These are phyloP conservation scores for Corydoras maculifer DNA, from an alignment of 2,113 vertebrate species.

Conservation along the genomic window DNA sequence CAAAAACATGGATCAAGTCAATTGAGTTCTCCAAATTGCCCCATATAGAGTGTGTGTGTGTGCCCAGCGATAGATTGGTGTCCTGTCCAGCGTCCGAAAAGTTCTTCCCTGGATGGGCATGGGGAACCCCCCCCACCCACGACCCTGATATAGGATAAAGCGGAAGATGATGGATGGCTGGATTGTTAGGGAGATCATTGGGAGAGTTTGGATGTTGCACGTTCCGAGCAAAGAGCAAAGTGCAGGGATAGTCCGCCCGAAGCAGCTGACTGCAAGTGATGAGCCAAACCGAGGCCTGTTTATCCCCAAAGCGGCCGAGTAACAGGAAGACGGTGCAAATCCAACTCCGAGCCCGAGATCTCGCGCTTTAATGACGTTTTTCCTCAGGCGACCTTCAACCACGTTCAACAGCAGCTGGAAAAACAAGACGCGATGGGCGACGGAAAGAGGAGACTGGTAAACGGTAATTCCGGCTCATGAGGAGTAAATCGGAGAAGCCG, in stretches of 20 bases:
- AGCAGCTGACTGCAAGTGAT: constrained; percentile 64
- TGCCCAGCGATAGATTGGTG: too few relatives aligned
- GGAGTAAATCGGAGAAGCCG: background rate
- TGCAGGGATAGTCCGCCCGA: constrained; percentile 27
- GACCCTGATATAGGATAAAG: too few relatives aligned
- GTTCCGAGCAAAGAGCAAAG: constrained; percentile 27
- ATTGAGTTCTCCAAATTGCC: too few relatives aligned
- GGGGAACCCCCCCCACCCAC: too few relatives aligned
- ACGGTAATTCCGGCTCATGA: constrained; percentile 20
- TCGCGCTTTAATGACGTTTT: constrained; percentile 70
- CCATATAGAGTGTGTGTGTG: too few relatives aligned
- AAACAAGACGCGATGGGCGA: constrained; percentile 26
- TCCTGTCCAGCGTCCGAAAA: too few relatives aligned
- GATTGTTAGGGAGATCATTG: constrained; percentile 26
- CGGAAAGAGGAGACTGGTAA: constrained; percentile 4
- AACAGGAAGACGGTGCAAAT: constrained; percentile 73
- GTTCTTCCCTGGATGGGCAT: too few relatives aligned
- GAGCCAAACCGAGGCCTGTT: constrained; percentile 78
- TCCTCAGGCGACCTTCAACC: constrained; percentile 3
- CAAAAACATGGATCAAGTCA: too few relatives aligned
- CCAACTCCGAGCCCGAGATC: constrained; percentile 70
- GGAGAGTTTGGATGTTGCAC: constrained; percentile 28
- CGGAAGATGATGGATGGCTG: too few relatives aligned
- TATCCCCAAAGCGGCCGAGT: constrained; percentile 73
- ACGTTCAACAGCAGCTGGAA: constrained; percentile 44